phyloP scores from a whole-genome alignment of 1,140 invertebrate genomes.

The Steinernema feltiae region DNA sequence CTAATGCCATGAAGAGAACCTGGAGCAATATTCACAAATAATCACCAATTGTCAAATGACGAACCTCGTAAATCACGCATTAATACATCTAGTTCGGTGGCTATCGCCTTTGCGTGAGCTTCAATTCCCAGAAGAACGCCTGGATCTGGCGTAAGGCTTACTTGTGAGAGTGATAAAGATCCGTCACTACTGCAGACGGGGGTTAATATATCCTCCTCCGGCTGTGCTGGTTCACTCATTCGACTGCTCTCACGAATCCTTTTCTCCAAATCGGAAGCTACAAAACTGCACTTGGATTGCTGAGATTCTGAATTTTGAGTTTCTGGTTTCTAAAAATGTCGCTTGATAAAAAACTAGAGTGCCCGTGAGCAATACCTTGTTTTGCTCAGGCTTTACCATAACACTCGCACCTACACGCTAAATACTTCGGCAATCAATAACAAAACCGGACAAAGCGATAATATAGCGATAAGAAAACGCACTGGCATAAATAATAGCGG shows the following conservation, averaged over 20 bases:
- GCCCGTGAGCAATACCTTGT: no score
- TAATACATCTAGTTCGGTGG: constrained; percentile 22
- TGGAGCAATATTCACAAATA: no score
- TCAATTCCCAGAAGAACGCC: constrained; percentile 16
- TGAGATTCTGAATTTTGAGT: no score
- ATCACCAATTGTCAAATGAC: no score
- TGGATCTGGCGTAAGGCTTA: not conserved
- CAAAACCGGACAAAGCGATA: no score
- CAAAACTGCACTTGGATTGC: constrained; percentile 1
- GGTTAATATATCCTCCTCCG: not conserved
- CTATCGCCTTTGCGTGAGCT: constrained; percentile 23
- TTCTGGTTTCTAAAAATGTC: not conserved
- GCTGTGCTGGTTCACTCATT: not conserved
- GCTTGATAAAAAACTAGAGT: not conserved
- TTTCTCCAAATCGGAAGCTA: not conserved
- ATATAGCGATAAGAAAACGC: no score
- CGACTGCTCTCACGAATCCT: not conserved
- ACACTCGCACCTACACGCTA: no score
- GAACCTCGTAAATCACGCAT: constrained; percentile 31
- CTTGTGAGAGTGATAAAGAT: not conserved
- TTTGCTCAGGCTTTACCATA: no score
- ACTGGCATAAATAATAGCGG: no score
- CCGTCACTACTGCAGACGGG: not conserved
- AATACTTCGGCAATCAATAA: no score
- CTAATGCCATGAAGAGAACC: constrained; percentile 32